Evolutionary conservation across 2,113 vertebrate genomes (phyloP).

Genomic region (Casuarius casuarius): DNA sequence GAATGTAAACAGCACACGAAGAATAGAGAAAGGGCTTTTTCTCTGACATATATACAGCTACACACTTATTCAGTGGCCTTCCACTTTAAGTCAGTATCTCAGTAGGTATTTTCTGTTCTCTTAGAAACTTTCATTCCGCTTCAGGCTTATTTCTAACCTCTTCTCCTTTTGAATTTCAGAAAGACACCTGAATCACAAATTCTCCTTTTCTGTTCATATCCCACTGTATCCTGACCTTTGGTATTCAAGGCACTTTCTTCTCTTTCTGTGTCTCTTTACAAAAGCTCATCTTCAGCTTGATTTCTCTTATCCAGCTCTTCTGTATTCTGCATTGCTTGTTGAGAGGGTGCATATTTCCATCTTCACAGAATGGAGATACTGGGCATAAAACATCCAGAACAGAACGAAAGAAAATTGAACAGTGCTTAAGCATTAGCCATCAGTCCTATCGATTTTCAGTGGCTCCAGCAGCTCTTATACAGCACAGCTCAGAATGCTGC

Average conservation of each 20-base stretch:
- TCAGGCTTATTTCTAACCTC: conserved; percentile 55
- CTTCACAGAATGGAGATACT: not conserved
- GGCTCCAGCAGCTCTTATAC: not conserved
- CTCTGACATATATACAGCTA: too few species aligned
- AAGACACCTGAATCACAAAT: not conserved
- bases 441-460: not conserved
- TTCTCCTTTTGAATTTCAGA: conserved; percentile 5
- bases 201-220: not conserved
- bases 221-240: not conserved
- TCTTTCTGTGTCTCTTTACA: not conserved
- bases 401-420: not conserved
- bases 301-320: not conserved
- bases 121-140: not conserved
- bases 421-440: not conserved
- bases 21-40: too few species aligned
- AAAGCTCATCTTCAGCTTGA: not conserved
- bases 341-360: not conserved
- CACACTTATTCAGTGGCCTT: not conserved
- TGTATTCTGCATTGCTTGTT: not conserved
- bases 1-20: too few species aligned
- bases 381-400: not conserved
- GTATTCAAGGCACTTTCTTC: conserved; percentile 23
- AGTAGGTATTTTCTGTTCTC: too few species aligned
- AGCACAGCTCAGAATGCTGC: not conserved
- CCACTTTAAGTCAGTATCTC: not conserved